Evolutionary conservation across 35 echinoderm and acorn worm genomes (phyloP), one percentile per base, ranked within the genome.

Genomic region (Chiridota heheva): DNA sequence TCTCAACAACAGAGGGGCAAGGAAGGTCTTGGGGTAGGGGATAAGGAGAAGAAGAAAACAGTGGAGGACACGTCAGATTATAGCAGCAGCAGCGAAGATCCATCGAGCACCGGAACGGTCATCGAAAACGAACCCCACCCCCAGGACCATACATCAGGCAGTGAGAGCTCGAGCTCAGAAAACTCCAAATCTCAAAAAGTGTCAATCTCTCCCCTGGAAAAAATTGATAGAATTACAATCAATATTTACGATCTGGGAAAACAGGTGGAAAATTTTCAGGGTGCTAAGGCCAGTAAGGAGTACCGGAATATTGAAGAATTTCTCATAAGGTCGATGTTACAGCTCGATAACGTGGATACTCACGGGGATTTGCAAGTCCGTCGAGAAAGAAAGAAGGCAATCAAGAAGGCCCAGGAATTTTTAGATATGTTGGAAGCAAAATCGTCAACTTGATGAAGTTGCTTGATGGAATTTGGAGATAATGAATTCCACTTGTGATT

Each of bases 351-450:
- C 7, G 62, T 78, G 42, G 53, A 78, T 42, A 78, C 75, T 0
- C 75, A 78, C 16, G 75, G 75, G 62, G 58, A 78, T 35, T 34
- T 36, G 1, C 42, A 49, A 1, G 47, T 78, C 42, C 75, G 75
- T 16, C n/a, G 51, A 40, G 75, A 78, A 57, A 78, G 75, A 37
- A 78, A 78, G 53, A 78, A 78, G 2, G 75, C 75, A 16, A 57
- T 78, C 4, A 49, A 78, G 38, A 78, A 35, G 15, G 53, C 53
- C 2, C 75, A 78, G 47, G 18, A 31, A 18, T 78, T 26, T 31
- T 58, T 78, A 34, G 62, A 57, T 28, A 12, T 60, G 48, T n/a
- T 78, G n/a, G 75, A 78, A 33, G 29, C 38, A n/a, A 60, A 78
- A 57, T 30, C 32, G 33, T 60, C 27, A 17, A 78, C 58, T 40